These are phyloP conservation scores for Paralvinella palmiformis DNA, from an alignment of 1,140 invertebrate species.

Conservation along the genomic window DNA sequence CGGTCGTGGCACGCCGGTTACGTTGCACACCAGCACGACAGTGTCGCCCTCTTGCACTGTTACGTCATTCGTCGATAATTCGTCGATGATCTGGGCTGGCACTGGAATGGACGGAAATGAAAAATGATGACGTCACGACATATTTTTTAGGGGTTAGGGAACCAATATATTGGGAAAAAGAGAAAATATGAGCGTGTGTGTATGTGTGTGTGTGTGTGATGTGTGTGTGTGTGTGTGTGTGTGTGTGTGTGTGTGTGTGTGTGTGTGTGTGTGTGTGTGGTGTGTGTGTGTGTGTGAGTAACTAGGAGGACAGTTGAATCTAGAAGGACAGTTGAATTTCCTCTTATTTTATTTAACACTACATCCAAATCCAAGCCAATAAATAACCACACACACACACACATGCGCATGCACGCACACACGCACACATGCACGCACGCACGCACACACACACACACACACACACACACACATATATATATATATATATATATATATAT, in stretches of 20 bases:
- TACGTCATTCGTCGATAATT: conserved; percentile 18
- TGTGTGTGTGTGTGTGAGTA: too few relatives aligned
- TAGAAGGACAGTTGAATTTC: too few relatives aligned
- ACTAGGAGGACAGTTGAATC: too few relatives aligned
- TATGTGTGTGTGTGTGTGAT: neutral
- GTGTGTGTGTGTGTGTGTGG: neutral
- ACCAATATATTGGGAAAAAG: neutral
- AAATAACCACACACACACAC: too few relatives aligned
- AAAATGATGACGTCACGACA: neutral
- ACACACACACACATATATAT: too few relatives aligned
- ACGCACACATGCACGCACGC: too few relatives aligned
- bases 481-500: too few relatives aligned
- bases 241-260: neutral
- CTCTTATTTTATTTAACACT: too few relatives aligned
- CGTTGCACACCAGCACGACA: conserved; percentile 39
- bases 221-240: neutral
- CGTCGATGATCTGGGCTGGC: conserved; percentile 19
- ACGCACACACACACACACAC: too few relatives aligned
- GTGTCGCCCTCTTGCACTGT: conserved; percentile 32
- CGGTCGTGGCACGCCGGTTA: conserved; percentile 36
- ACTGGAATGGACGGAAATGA: conserved; percentile 17
- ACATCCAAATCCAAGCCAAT: too few relatives aligned
- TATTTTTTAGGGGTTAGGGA: neutral
- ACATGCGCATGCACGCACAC: too few relatives aligned
- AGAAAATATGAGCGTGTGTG: neutral